Conservation (phyloP, 1,140 invertebrate species). For the Drosophila tsacasi region DNA sequence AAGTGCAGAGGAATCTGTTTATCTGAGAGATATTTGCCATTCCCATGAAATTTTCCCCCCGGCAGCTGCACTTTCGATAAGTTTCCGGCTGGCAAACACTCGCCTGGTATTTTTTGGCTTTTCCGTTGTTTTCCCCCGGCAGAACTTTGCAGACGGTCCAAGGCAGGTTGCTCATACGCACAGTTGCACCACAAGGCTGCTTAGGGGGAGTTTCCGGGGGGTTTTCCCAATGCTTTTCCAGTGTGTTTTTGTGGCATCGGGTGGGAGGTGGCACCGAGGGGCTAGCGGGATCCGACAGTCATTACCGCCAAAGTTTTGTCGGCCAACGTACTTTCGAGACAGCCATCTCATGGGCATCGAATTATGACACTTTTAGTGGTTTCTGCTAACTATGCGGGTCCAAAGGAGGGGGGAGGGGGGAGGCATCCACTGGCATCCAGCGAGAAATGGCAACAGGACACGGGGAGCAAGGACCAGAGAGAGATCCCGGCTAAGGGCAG, state of each 20-base stretch:
- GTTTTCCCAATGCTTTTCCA: background rate
- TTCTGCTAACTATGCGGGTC: constrained; percentile 71
- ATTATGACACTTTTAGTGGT: constrained; percentile 85
- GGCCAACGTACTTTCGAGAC: constrained; percentile 77
- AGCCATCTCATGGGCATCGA: constrained; percentile 84
- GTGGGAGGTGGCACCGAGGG: too few species aligned
- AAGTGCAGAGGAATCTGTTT: constrained; percentile 42
- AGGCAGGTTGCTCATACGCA: constrained; percentile 57
- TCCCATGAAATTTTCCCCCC: constrained; percentile 8
- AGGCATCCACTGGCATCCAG: constrained; percentile 9
- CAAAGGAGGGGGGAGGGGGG: background rate
- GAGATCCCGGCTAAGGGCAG: constrained; percentile 12
- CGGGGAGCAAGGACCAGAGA: background rate
- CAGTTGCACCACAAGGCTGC: constrained; percentile 41
- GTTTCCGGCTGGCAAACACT: constrained; percentile 44
- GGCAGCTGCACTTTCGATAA: constrained; percentile 44
- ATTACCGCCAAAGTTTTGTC: constrained; percentile 77
- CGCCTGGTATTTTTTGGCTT: constrained; percentile 44
- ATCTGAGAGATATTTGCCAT: constrained; percentile 23
- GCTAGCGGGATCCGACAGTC: constrained; percentile 44
- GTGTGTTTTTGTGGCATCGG: background rate
- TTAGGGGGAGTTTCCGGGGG: background rate
- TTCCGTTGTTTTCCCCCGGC: constrained; percentile 29
- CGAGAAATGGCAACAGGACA: constrained; percentile 10
- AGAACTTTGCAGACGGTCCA: constrained; percentile 45